Conservation (phyloP, 2,888 invertebrate genomes). For the Petrolisthes manimaculis region DNA sequence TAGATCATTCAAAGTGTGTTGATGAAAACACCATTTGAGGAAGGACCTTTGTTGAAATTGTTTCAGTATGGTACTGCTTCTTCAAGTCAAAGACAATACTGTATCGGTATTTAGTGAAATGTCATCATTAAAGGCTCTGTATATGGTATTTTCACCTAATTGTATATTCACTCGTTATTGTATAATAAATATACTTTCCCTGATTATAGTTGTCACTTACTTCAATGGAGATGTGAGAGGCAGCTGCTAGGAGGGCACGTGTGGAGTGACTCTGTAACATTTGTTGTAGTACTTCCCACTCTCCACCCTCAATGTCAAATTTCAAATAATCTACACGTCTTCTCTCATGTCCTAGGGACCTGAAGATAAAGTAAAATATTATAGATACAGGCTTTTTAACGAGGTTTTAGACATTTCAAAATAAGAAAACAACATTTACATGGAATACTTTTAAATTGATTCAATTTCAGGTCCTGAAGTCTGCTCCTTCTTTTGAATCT, state of each 20-base stretch:
- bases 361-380: neutral
- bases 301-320: constrained; percentile 59
- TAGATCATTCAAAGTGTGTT: too few species aligned
- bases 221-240: constrained; percentile 44
- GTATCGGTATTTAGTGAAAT: too few species aligned
- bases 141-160: too few species aligned
- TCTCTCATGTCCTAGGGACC: constrained; percentile 29
- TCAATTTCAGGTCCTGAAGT: too few species aligned
- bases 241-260: constrained; percentile 11
- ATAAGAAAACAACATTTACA: neutral
- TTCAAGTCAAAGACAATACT: too few species aligned
- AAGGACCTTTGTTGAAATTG: too few species aligned
- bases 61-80: too few species aligned
- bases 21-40: too few species aligned
- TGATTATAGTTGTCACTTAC: neutral
- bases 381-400: neutral
- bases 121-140: too few species aligned
- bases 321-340: constrained; percentile 53
- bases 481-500: too few species aligned
- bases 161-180: too few species aligned
- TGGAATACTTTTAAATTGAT: neutral
- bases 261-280: constrained; percentile 11
- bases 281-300: constrained; percentile 53
- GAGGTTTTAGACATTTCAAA: neutral
- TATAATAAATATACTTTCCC: too few species aligned